Evolutionary conservation across 2,113 vertebrate genomes (phyloP), one percentile per base, ranked within the genome.

Genomic region (Cebus imitator): DNA sequence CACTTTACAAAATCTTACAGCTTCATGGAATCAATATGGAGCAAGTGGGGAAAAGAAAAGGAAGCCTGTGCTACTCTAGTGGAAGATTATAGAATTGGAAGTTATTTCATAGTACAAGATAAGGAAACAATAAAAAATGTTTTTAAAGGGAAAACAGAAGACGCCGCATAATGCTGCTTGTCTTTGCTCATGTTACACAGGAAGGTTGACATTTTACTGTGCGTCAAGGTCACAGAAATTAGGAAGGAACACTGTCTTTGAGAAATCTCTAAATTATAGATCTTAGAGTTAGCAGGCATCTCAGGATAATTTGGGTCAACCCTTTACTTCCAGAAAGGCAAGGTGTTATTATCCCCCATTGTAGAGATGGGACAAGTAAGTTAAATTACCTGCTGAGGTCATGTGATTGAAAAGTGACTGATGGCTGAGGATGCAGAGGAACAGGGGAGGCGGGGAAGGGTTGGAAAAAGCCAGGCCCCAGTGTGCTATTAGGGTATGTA

Each of bases 191-290:
- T 1, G 18, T 91, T 50, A 75, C 58, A n/a, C 37, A 27, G 87
- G 55, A 61, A 79, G 16, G 32, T 6, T 87, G 83, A 94, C 66
- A 7, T 95, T 97, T 95, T 75, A 25, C 84, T 68, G 18, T 25
- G 66, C 18, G 92, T 90, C 96, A 97, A 96, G 97, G 94, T 98
- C 96, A 95, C 8, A 78, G 81, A 96, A 94, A 94, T 97, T 96
- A 97, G 90, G 58, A 96, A 89, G 2, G 45, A 68, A 68, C 30
- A 43, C 68, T 82, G 72, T 89, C 92, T 75, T 80, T 40, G 90
- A 96, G 96, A 97, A 95, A 87, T 96, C 96, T 97, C 81, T 96
- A 94, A 97, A 92, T 92, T 96, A 97, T 75, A 96, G 80, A 97
- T 94, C 72, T 94, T 96, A 55, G 57, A 87, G 64, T 92, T 88